These are phyloP conservation scores for Myotis davidii DNA, from an alignment of 2,113 vertebrate species.

Conservation along the genomic window DNA sequence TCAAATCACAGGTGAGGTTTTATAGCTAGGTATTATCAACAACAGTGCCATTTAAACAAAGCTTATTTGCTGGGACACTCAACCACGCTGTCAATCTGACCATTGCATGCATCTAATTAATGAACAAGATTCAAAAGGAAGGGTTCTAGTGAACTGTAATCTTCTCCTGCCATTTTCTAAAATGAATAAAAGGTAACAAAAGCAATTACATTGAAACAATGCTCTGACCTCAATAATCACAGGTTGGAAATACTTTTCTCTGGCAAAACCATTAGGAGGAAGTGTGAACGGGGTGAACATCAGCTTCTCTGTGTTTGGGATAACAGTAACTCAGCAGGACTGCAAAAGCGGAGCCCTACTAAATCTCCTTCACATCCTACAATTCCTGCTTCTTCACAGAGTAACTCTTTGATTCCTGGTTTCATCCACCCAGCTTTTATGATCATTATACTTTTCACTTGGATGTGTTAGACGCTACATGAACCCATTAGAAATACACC, in stretches of 20 bases:
- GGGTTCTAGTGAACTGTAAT: conserved; percentile 46
- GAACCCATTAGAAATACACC: not conserved
- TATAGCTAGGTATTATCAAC: not conserved
- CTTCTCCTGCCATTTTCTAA: conserved; percentile 51
- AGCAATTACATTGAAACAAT: conserved; percentile 72
- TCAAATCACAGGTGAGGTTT: not conserved
- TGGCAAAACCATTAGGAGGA: conserved; percentile 61
- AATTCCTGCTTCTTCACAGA: conserved; percentile 12
- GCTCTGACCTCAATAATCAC: conserved; percentile 66
- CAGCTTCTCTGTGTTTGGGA: conserved; percentile 57
- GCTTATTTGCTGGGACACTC: not conserved
- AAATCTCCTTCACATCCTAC: conserved; percentile 4
- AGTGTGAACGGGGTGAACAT: conserved; percentile 53
- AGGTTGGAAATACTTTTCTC: conserved; percentile 67
- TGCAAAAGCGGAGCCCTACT: not conserved
- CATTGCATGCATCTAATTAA: conserved; percentile 5
- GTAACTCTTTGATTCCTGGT: conserved; percentile 47
- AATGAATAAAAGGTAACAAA: conserved; percentile 63
- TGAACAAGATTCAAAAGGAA: not conserved
- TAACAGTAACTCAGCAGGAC: conserved; percentile 64
- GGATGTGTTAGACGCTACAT: not conserved
- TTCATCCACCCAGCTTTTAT: not conserved
- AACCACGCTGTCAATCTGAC: not conserved
- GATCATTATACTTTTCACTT: not conserved
- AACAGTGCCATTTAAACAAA: conserved; percentile 35